A percentile compares a stretch with the other conserved stretches of the same genome.
These are phyloP conservation scores for Palythoa caribaeorum DNA, from an alignment of 92 coral and sea anemone genomes.

Conservation along the genomic window DNA sequence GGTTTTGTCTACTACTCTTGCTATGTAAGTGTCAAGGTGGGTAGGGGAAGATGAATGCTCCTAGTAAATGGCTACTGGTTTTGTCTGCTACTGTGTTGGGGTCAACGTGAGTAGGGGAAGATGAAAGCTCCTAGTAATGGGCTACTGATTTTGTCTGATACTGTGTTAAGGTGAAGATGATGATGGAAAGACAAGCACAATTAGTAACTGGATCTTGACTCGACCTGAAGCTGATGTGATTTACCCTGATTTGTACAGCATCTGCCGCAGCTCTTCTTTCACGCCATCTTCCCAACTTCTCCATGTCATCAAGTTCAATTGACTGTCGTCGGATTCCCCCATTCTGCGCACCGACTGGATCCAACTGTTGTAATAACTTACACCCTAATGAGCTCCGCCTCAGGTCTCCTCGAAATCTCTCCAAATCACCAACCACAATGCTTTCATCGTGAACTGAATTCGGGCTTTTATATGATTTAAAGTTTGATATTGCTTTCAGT, in stretches of 20 bases:
- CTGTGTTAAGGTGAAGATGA: neutral
- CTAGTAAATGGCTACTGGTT: too few species aligned
- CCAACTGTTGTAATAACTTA: conserved; percentile 69
- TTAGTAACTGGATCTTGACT: neutral
- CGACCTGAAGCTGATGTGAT: too few species aligned
- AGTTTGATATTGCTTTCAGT: neutral
- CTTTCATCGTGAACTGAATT: conserved; percentile 39
- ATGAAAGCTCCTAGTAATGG: too few species aligned
- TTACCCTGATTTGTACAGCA: conserved; percentile 28
- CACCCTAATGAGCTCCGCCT: conserved; percentile 67
- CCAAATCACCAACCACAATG: conserved; percentile 50
- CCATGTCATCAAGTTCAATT: neutral
- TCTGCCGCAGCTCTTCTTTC: conserved; percentile 1
- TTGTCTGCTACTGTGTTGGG: too few species aligned
- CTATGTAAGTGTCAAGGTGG: too few species aligned
- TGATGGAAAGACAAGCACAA: neutral
- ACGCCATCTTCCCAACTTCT: neutral
- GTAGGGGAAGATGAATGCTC: too few species aligned
- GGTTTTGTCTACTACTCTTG: too few species aligned
- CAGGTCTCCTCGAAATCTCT: conserved; percentile 51
- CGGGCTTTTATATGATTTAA: neutral
- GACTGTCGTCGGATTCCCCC: neutral
- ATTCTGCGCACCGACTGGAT: conserved; percentile 33
- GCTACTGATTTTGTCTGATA: too few species aligned
- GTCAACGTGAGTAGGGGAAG: too few species aligned